Evolutionary conservation across 1,140 invertebrate species (phyloP).

Genomic region (Acyrthosiphon pisum): DNA sequence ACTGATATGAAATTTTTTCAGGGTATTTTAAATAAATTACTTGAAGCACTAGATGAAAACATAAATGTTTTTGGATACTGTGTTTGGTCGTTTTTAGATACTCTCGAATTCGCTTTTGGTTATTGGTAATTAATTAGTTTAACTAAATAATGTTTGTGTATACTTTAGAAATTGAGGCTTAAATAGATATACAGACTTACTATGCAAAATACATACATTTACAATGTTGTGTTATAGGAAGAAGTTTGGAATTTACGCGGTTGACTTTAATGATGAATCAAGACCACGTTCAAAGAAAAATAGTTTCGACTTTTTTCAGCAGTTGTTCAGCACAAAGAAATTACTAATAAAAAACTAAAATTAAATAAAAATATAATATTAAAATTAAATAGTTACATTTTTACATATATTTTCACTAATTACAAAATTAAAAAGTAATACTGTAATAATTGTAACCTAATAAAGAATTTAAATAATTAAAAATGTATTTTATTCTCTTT

Average conservation of each 20-base stretch:
- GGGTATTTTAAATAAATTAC: neutral
- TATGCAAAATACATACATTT: neutral
- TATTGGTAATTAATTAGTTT: neutral
- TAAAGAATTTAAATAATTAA: too few species aligned
- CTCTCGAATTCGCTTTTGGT: neutral
- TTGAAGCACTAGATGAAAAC: conserved; percentile 14
- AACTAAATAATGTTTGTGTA: neutral
- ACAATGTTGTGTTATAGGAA: neutral
- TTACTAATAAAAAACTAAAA: neutral
- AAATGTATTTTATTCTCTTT: too few species aligned
- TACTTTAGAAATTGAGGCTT: neutral
- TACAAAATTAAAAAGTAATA: too few species aligned
- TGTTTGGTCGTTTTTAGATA: neutral
- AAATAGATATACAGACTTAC: neutral
- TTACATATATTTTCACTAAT: neutral
- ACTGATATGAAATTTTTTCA: neutral
- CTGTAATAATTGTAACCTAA: too few species aligned
- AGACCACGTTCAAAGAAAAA: neutral
- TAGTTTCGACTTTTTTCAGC: neutral
- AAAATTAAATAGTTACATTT: neutral
- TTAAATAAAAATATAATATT: neutral
- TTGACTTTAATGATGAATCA: neutral
- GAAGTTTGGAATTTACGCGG: neutral
- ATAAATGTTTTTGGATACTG: neutral
- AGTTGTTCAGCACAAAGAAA: neutral